Conservation (phyloP, 2,113 vertebrate genomes). For the Takifugu bimaculatus region DNA sequence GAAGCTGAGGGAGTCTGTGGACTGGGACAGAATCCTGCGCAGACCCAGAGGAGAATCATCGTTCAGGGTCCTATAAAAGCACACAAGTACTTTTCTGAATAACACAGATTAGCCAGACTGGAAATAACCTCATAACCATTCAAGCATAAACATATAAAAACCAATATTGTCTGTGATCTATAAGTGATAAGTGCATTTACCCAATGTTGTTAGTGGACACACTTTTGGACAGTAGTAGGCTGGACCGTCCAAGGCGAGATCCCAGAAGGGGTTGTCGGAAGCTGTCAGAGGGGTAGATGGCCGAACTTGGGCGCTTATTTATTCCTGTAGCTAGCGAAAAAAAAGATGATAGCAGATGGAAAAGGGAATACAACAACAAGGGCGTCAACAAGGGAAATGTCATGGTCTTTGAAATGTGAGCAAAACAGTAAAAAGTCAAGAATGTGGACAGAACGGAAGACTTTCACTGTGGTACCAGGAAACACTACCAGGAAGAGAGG, state of each 20-base stretch:
- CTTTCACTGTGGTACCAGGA: not conserved
- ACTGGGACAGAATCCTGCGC: slow-evolving; percentile 90
- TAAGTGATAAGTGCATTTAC: slow-evolving; percentile 50
- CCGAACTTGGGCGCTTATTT: slow-evolving; percentile 85
- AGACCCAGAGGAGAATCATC: slow-evolving; percentile 85
- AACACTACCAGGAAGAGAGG: no score
- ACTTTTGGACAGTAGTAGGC: slow-evolving; percentile 86
- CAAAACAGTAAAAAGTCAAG: not conserved
- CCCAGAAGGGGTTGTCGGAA: slow-evolving; percentile 86
- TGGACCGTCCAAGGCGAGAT: slow-evolving; percentile 78
- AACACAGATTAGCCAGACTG: not conserved
- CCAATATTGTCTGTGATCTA: no score
- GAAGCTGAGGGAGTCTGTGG: slow-evolving; percentile 89
- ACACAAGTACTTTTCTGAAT: slow-evolving; percentile 4
- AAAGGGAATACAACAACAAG: not conserved
- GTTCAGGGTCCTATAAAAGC: not conserved
- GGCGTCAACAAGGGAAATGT: no score
- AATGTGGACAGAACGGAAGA: not conserved
- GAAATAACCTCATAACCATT: not conserved
- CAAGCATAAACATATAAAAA: no score
- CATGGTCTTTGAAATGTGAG: no score
- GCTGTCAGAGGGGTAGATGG: slow-evolving; percentile 87
- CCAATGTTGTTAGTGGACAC: slow-evolving; percentile 96
- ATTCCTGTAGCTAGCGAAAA: slow-evolving; percentile 65
- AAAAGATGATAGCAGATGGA: not conserved